Percentiles rank a stretch among this genome's conserved stretches.
phyloP scores from a whole-genome alignment of 2,113 vertebrate species.

The Aleadryas rufinucha region DNA sequence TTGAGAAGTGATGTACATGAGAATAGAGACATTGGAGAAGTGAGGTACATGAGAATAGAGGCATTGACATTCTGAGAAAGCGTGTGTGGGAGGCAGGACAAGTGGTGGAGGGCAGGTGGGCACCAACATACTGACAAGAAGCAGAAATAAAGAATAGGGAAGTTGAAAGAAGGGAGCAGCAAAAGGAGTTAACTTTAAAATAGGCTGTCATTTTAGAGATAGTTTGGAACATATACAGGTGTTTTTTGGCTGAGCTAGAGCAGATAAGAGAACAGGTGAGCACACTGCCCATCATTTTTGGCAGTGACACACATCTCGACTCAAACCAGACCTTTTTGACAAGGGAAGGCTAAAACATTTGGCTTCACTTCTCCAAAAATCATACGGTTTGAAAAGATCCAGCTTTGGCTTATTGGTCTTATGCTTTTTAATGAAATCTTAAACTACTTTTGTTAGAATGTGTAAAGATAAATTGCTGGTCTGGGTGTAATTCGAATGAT shows the following conservation, averaged over 20 bases:
- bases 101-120: not conserved
- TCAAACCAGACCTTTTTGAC: not conserved
- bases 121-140: not conserved
- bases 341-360: not conserved
- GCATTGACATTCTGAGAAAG: not conserved
- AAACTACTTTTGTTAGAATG: not conserved
- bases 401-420: not conserved
- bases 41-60: not conserved
- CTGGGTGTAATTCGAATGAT: not conserved
- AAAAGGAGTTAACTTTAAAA: not conserved
- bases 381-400: not conserved
- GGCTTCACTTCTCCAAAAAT: not conserved
- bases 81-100: fast-evolving
- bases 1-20: not conserved
- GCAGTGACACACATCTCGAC: not conserved
- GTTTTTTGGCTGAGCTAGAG: not conserved
- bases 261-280: not conserved
- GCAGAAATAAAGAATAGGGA: not conserved
- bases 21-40: not conserved
- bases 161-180: not conserved
- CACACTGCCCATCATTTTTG: not conserved
- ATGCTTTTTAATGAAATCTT: not conserved
- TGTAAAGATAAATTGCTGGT: not conserved
- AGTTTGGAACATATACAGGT: not conserved
- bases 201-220: not conserved